Evolutionary conservation across 1,140 invertebrate species (phyloP), one percentile per base, ranked within the genome.

Genomic region (Papilio xuthus): DNA sequence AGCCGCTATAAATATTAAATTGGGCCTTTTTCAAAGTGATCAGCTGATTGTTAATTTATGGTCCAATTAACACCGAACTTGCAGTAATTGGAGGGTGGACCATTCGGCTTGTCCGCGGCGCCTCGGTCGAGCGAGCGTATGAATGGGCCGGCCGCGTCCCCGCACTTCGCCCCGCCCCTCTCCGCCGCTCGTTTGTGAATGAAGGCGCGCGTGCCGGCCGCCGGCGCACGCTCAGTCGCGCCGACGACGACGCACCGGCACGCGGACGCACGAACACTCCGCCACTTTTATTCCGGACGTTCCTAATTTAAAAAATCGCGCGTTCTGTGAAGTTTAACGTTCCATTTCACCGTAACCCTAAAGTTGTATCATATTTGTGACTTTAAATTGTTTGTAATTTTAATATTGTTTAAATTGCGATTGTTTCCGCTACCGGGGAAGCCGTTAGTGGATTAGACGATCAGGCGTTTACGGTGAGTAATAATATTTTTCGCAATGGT

Each of bases 221-320:
- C 86, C 88, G 90, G 90, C 91, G 90, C 90, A 90, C 91, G 91
- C 91, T 89, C 91, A 93, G 91, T 93, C 90, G 90, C 88, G 88
- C 85, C 87, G 84, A 84, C 85, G 86, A 86, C 80, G 77, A 83
- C 88, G 91, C 88, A 84, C 84, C 72, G 85, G 79, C 84, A 90
- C 90, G 87, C 89, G 87, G 88, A 89, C 85, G 88, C 88, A 90
- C 84, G 86, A 81, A 76, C 60, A 73, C 80, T 63, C 60, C 56
- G 80, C 82, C 84, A 63, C 42, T 87, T 82, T 85, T 88, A 85
- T 86, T 84, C 90, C 88, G 88, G 87, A 85, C 32, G 69, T 70
- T 89, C 85, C 82, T 89, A 86, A 86, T 89, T 91, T 85, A 77
- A 88, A 89, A 86, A 86, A 86, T 85, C 86, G 88, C 85, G 82